Conservation (phyloP, 2,888 invertebrate genomes). For the Orthosia cruda region DNA sequence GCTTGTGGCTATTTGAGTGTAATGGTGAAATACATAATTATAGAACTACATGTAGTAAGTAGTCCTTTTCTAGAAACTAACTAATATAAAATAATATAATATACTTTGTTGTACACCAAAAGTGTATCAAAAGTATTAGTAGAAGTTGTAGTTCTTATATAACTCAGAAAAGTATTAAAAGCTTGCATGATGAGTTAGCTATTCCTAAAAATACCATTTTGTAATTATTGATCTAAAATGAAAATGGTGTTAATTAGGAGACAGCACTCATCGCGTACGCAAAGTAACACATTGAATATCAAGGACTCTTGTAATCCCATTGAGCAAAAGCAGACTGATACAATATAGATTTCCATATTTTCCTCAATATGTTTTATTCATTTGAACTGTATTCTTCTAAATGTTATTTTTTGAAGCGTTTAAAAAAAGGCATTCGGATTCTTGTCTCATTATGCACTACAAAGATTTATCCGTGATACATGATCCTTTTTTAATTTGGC, state of each 20-base stretch:
- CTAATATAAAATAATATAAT: background rate
- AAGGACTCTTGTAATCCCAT: background rate
- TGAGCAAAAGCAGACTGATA: background rate
- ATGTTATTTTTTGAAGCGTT: background rate
- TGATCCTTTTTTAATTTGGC: too few relatives aligned
- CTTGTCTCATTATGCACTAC: too few relatives aligned
- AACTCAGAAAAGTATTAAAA: background rate
- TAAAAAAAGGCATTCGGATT: background rate
- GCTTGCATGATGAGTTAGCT: background rate
- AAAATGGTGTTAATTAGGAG: background rate
- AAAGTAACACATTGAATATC: constrained; percentile 3
- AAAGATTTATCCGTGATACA: too few relatives aligned
- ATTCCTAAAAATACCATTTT: background rate
- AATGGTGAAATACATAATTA: too few relatives aligned
- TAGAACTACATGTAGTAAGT: background rate
- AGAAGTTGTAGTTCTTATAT: background rate
- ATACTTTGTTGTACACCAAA: background rate
- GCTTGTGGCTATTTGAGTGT: background rate
- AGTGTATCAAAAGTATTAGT: background rate
- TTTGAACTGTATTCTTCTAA: background rate
- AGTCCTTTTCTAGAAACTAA: background rate
- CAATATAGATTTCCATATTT: background rate
- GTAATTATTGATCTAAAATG: background rate
- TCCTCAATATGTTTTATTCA: too few relatives aligned
- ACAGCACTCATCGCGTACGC: background rate